These are phyloP conservation scores for Cheilinus undulatus DNA, from an alignment of 2,113 vertebrate species.

Conservation along the genomic window DNA sequence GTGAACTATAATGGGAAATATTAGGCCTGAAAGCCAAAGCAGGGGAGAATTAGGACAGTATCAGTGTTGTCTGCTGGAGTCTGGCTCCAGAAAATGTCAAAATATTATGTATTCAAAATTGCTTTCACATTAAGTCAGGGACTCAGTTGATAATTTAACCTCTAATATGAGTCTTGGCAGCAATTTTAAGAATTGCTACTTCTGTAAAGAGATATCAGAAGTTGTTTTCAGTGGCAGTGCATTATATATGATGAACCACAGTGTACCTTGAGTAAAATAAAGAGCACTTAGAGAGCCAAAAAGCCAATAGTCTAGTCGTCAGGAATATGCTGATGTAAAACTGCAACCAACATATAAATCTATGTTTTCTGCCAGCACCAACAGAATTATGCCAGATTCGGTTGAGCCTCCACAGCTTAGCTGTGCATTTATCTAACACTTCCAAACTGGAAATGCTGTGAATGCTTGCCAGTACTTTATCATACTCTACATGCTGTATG, in stretches of 20 bases:
- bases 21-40: conserved; percentile 1
- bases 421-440: not conserved
- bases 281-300: not conserved
- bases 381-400: not conserved
- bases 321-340: not conserved
- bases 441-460: not conserved
- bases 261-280: conserved; percentile 13
- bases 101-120: conserved; percentile 9
- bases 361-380: not conserved
- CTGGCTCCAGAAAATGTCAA: not conserved
- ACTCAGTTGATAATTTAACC: conserved; percentile 15
- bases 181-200: conserved; percentile 32
- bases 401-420: not conserved
- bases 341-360: not conserved
- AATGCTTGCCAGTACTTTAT: too few relatives aligned
- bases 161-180: conserved; percentile 29
- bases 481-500: too few relatives aligned
- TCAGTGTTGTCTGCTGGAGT: not conserved
- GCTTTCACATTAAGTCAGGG: conserved; percentile 19
- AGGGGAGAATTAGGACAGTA: not conserved
- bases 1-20: not conserved
- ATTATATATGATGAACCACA: conserved; percentile 17
- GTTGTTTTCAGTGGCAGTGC: not conserved
- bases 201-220: conserved; percentile 19
- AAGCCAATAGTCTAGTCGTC: not conserved